A percentile compares a stretch with the other conserved stretches of the same genome.
Conservation (phyloP, 2,797 vertebrate genomes). For the Phoebastria nigripes region DNA sequence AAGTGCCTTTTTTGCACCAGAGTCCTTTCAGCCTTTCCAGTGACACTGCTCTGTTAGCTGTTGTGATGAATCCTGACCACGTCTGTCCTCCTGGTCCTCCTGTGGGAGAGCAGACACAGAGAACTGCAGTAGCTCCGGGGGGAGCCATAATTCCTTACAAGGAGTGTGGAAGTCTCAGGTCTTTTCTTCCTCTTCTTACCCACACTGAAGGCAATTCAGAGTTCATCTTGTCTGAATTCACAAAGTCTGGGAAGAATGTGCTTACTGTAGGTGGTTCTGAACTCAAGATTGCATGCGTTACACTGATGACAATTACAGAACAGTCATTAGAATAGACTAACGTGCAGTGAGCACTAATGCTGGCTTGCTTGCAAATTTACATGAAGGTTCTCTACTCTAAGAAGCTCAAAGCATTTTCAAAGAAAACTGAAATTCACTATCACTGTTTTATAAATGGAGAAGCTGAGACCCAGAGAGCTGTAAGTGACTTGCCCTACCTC, state of each 20-base stretch:
- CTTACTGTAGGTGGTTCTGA: background rate
- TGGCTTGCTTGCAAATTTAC: background rate
- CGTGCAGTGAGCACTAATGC: background rate
- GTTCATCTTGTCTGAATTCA: background rate
- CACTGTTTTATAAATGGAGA: background rate
- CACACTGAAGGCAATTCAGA: background rate
- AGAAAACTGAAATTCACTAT: background rate
- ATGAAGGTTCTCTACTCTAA: background rate
- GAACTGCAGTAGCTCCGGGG: background rate
- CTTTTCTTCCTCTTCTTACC: background rate
- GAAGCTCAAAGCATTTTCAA: background rate
- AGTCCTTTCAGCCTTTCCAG: background rate
- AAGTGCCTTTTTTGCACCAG: background rate
- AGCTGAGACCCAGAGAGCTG: background rate
- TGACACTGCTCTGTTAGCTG: background rate
- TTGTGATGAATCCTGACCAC: background rate
- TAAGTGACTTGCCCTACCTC: background rate
- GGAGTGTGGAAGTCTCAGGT: background rate
- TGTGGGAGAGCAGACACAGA: background rate
- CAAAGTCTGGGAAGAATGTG: background rate
- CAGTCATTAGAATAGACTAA: background rate
- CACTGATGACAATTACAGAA: background rate
- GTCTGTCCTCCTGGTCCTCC: background rate
- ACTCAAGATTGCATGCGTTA: background rate
- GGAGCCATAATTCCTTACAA: background rate